phyloP scores from a whole-genome alignment of 2,888 invertebrate genomes.

The Drosophila neonasuta region DNA sequence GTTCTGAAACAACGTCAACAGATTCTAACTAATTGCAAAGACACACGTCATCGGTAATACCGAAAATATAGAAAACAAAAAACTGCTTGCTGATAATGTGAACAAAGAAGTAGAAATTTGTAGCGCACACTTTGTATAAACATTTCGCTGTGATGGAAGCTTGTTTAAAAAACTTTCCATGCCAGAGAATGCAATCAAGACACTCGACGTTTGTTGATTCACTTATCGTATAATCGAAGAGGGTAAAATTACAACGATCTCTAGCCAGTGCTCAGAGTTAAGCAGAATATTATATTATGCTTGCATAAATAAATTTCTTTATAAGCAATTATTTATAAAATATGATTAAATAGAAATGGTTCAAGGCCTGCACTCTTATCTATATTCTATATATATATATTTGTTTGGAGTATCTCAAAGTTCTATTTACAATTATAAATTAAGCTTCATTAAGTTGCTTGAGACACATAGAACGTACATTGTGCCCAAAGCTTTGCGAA shows the following conservation, averaged over 20 bases:
- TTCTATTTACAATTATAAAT: too few relatives aligned
- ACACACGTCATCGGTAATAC: conserved; percentile 66
- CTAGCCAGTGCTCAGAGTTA: not conserved
- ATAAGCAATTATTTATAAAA: not conserved
- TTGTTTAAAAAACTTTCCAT: conserved; percentile 1
- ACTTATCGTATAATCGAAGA: not conserved
- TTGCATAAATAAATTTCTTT: not conserved
- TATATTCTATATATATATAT: too few relatives aligned
- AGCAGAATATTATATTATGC: not conserved
- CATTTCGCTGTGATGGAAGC: not conserved
- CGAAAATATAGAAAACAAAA: conserved; percentile 3
- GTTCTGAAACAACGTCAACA: conserved; percentile 20
- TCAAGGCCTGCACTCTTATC: too few relatives aligned
- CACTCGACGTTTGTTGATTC: not conserved
- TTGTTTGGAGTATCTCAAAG: too few relatives aligned
- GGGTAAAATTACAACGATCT: not conserved
- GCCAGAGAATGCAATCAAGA: not conserved
- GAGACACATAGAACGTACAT: too few relatives aligned
- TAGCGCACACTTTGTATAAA: conserved; percentile 3
- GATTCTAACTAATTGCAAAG: conserved; percentile 43
- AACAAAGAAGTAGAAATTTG: not conserved
- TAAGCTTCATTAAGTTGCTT: too few relatives aligned
- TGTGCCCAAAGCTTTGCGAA: too few relatives aligned
- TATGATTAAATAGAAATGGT: too few relatives aligned
- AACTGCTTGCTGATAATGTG: conserved; percentile 23